Conservation (phyloP, 1,140 invertebrate genomes). For the Drosophila obscura region DNA sequence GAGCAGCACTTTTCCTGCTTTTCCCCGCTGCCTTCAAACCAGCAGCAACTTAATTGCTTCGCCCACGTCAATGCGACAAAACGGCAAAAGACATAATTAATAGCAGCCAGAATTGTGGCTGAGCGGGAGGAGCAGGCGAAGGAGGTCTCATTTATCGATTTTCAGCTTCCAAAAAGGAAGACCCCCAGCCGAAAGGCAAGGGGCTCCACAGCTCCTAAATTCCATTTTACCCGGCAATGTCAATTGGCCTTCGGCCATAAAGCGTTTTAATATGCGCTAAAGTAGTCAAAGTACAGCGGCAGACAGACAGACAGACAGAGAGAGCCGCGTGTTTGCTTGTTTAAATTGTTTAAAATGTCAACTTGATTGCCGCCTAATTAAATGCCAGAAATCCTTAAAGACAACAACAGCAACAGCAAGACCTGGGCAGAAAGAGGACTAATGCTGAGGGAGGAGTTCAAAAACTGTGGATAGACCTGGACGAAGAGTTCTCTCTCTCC, state of each 20-base stretch:
- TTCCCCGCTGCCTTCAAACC: background rate
- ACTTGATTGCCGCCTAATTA: slow-evolving; percentile 80
- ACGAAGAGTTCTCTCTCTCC: no score
- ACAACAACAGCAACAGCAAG: slow-evolving; percentile 38
- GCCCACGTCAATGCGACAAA: slow-evolving; percentile 76
- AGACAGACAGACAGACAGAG: background rate
- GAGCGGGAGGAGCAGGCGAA: slow-evolving; percentile 1
- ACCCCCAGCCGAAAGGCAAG: slow-evolving; percentile 20
- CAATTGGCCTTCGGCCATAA: slow-evolving; percentile 78
- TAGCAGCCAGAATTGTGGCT: slow-evolving; percentile 37
- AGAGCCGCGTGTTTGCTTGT: slow-evolving; percentile 61
- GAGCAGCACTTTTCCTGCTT: background rate
- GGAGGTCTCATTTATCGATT: slow-evolving; percentile 61
- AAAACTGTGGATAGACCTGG: no score
- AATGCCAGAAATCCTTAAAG: slow-evolving; percentile 78
- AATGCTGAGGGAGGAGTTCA: background rate
- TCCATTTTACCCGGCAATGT: slow-evolving; percentile 8
- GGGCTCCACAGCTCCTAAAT: slow-evolving; percentile 33
- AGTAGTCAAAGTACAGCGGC: slow-evolving; percentile 44
- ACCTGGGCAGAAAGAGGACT: slow-evolving; percentile 1
- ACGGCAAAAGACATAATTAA: slow-evolving; percentile 82
- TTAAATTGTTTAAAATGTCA: slow-evolving; percentile 83
- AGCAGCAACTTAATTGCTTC: slow-evolving; percentile 72
- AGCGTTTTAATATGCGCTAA: slow-evolving; percentile 76
- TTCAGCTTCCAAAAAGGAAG: slow-evolving; percentile 28